These are phyloP conservation scores for Argyra leucocephala DNA, from an alignment of 2,888 invertebrate species.

Conservation along the genomic window DNA sequence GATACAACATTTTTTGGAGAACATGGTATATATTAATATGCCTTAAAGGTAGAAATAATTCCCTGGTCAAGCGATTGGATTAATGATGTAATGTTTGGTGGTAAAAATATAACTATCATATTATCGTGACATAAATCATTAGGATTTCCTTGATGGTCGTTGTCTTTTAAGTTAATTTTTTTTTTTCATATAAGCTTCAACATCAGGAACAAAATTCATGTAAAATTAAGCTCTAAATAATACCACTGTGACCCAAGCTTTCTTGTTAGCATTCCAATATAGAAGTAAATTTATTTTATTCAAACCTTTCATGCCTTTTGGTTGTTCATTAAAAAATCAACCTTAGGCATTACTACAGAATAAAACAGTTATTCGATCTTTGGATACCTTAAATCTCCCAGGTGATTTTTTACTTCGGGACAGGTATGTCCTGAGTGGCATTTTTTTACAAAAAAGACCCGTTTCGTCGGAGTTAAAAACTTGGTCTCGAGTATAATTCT, in stretches of 20 bases:
- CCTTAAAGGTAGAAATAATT: slow-evolving; percentile 9
- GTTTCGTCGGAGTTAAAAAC: too few species aligned
- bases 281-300: slow-evolving; percentile 12
- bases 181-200: background rate
- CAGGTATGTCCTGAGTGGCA: too few species aligned
- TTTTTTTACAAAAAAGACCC: too few species aligned
- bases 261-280: slow-evolving; percentile 11
- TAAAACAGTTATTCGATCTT: too few species aligned
- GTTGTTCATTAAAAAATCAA: slow-evolving; percentile 11
- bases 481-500: too few species aligned
- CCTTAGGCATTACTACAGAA: background rate
- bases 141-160: slow-evolving; percentile 6
- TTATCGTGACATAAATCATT: slow-evolving; percentile 10
- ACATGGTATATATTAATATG: slow-evolving; percentile 11
- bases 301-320: slow-evolving; percentile 12
- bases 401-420: too few species aligned
- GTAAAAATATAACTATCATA: slow-evolving; percentile 6
- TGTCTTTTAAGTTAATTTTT: slow-evolving; percentile 7
- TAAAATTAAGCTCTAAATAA: slow-evolving; percentile 1
- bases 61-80: slow-evolving; percentile 10
- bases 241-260: slow-evolving; percentile 1
- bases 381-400: too few species aligned
- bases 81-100: slow-evolving; percentile 1
- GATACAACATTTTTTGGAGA: slow-evolving; percentile 10
- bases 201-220: slow-evolving; percentile 7